Evolutionary conservation across 2,888 invertebrate species (phyloP).

Genomic region (Epistrophe eligans): DNA sequence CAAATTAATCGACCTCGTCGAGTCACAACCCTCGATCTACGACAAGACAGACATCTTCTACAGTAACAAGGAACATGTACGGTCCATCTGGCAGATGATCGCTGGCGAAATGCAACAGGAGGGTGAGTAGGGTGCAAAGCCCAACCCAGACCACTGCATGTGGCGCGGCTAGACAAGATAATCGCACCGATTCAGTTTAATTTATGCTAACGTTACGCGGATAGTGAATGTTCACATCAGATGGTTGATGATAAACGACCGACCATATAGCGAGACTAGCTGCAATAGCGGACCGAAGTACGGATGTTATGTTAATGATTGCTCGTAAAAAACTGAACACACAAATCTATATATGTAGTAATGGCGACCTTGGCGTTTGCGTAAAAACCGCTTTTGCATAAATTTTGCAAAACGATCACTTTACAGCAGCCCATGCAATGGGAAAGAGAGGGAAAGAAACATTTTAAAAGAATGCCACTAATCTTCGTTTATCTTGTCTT

Average conservation of each 20-base stretch:
- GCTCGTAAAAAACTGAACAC: constrained; percentile 46
- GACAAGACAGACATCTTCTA: constrained; percentile 77
- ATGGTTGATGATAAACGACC: constrained; percentile 56
- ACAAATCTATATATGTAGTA: constrained; percentile 61
- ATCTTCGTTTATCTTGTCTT: constrained; percentile 61
- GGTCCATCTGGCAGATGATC: constrained; percentile 76
- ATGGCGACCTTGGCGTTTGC: constrained; percentile 72
- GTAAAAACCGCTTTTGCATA: constrained; percentile 75
- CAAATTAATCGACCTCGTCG: constrained; percentile 77
- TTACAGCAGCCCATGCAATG: constrained; percentile 40
- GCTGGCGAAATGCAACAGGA: constrained; percentile 76
- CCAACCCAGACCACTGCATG: constrained; percentile 46
- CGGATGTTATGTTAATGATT: constrained; percentile 74
- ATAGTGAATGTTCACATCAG: constrained; percentile 71
- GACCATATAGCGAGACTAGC: constrained; percentile 44
- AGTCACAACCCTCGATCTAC: constrained; percentile 75
- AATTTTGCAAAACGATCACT: constrained; percentile 68
- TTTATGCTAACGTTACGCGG: constrained; percentile 72
- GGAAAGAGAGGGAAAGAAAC: constrained; percentile 8
- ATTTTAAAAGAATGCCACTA: constrained; percentile 67
- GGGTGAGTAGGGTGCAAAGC: constrained; percentile 72
- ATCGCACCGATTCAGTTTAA: constrained; percentile 64
- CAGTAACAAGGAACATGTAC: constrained; percentile 76
- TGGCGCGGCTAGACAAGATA: constrained; percentile 70
- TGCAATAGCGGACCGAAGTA: constrained; percentile 67